These are phyloP conservation scores for Maniola jurtina DNA, from an alignment of 1,140 invertebrate species.

Conservation along the genomic window DNA sequence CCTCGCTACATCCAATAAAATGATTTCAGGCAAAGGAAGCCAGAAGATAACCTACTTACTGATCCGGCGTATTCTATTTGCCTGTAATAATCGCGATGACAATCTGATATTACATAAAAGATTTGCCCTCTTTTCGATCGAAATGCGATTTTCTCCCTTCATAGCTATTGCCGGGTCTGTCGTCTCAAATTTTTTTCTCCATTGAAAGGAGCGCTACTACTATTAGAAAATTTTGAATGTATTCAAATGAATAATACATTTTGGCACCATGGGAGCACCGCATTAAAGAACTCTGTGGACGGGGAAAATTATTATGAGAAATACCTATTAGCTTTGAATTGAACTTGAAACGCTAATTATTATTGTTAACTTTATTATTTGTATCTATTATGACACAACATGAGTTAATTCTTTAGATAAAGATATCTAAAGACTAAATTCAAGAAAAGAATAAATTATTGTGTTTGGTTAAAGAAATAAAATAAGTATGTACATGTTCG, in stretches of 20 bases:
- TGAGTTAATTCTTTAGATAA: too few relatives aligned
- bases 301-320: background rate
- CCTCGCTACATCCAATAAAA: slow-evolving; percentile 69
- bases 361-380: too few relatives aligned
- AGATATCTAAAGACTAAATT: too few relatives aligned
- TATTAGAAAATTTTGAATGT: slow-evolving; percentile 71
- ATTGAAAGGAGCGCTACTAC: slow-evolving; percentile 67
- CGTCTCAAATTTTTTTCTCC: slow-evolving; percentile 66
- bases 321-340: too few relatives aligned
- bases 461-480: too few relatives aligned
- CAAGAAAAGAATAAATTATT: too few relatives aligned
- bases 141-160: slow-evolving; percentile 76
- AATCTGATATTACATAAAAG: slow-evolving; percentile 79
- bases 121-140: slow-evolving; percentile 76
- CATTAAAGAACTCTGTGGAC: background rate
- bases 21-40: slow-evolving; percentile 71
- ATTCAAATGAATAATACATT: slow-evolving; percentile 73
- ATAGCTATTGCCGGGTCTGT: slow-evolving; percentile 70
- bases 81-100: slow-evolving; percentile 79
- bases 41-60: slow-evolving; percentile 76
- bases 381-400: too few relatives aligned
- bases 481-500: too few relatives aligned
- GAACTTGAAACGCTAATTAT: too few relatives aligned
- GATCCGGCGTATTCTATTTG: slow-evolving; percentile 78
- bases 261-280: slow-evolving; percentile 49